Evolutionary conservation across 2,888 invertebrate genomes (phyloP).

Genomic region (Trypoxylon attenuatum): DNA sequence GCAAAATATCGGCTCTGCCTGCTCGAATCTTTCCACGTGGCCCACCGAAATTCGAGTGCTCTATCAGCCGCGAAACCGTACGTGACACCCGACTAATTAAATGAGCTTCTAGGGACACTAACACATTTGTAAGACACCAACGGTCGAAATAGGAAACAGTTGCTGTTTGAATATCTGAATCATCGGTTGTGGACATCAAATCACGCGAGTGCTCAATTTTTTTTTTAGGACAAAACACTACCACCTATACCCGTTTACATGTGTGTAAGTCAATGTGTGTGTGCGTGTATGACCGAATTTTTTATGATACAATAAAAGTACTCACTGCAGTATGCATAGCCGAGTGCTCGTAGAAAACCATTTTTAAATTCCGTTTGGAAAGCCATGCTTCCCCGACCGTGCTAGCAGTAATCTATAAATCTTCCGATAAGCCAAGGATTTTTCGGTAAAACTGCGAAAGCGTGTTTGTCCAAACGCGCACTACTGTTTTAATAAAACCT

Average conservation of each 20-base stretch:
- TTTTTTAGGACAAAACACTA: no score
- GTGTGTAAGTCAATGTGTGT: background rate
- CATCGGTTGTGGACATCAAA: no score
- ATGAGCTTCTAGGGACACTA: no score
- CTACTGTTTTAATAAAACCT: background rate
- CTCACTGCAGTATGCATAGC: background rate
- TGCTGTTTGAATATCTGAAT: no score
- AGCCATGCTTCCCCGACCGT: background rate
- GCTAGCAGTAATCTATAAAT: background rate
- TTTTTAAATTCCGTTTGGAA: conserved; percentile 10
- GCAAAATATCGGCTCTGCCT: conserved; percentile 39
- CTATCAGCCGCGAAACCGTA: background rate
- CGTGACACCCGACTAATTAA: background rate
- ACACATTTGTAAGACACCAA: no score
- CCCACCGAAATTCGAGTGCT: background rate
- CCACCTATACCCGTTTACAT: background rate
- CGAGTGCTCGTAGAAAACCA: background rate
- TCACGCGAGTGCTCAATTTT: no score
- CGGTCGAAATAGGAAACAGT: no score
- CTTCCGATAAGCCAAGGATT: background rate
- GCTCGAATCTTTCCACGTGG: conserved; percentile 18
- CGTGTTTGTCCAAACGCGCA: background rate
- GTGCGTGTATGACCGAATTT: background rate
- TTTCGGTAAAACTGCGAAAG: background rate
- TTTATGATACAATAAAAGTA: background rate